Evolutionary conservation across 2,113 vertebrate genomes (phyloP), one percentile per base, ranked within the genome.

Genomic region (Brachypteracias leptosomus): DNA sequence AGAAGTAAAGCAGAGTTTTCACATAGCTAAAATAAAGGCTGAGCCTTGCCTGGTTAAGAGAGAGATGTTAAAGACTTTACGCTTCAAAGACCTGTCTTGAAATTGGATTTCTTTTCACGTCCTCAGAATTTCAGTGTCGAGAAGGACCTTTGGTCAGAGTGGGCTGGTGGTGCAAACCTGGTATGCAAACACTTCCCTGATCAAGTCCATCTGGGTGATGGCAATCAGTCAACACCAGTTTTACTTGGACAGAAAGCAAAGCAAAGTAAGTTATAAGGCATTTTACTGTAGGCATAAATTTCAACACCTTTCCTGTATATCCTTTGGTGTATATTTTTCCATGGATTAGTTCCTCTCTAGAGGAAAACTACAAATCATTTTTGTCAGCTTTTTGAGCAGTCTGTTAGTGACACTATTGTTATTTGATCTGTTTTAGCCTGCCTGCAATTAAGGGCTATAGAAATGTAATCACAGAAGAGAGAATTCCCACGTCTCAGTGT

Each of bases 171-270:
- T 99, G 87, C 99, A 99, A 91, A 98, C 99, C 5, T 99, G 99
- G 99, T 99, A 99, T 99, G 99, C 99, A 86, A 99, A 98, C 98
- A 98, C 99, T 66, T 99, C 99, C 91, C 98, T 99, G 97, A 99
- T 99, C 98, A 99, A 99, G 92, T 99, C 99, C 98, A 99, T 99
- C 98, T 99, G 99, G 99, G 98, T 98, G 89, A 99, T 99, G 99
- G 99, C 99, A 93, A 99, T 99, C 96, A 99, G 99, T 98, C 99
- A 99, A 89, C 99, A 99, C 97, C 99, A 99, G 96, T 99, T 99
- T 95, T 99, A 99, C 98, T 97, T 99, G 98, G 99, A 99, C 96
- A 98, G 98, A 94, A 99, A 99, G 89, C 99, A 99, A 97, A 99
- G 99, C 97, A 99, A 99, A 98, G 99, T 99, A 97, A 99, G 99